Conservation (phyloP, 2,113 vertebrate species). For the Lasiurus borealis region DNA sequence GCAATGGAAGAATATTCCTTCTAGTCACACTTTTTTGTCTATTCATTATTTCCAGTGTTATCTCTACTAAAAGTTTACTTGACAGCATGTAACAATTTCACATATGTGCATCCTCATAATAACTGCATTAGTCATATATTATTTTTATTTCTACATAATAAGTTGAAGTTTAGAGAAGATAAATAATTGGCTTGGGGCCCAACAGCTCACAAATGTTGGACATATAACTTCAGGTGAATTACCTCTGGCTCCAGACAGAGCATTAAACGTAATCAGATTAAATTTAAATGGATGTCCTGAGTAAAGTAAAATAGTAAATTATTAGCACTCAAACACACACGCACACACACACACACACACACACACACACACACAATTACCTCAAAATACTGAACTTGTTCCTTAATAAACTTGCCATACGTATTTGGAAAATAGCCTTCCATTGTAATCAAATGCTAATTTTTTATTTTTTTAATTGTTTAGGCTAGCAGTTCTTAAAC, state of each 20-base stretch:
- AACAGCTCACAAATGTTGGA: background rate
- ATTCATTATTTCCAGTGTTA: background rate
- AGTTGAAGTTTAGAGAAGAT: background rate
- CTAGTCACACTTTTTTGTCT: background rate
- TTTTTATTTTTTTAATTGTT: background rate
- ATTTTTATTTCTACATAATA: background rate
- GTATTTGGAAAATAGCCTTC: background rate
- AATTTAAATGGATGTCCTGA: background rate
- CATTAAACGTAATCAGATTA: conserved; percentile 10
- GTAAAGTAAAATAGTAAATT: conserved; percentile 29
- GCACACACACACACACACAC: no score
- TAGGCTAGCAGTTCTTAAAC: background rate
- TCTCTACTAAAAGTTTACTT: background rate
- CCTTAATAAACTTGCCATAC: background rate
- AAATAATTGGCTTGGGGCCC: background rate
- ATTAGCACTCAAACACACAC: background rate
- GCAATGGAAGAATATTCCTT: background rate
- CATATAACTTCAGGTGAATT: background rate
- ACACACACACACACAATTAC: background rate
- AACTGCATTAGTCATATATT: background rate
- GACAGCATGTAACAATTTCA: background rate
- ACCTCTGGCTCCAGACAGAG: background rate
- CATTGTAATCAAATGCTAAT: background rate
- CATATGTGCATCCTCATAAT: background rate
- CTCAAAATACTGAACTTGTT: background rate